phyloP scores from a whole-genome alignment of 2,797 vertebrate species.

The Myoxocephalus aenaeus region DNA sequence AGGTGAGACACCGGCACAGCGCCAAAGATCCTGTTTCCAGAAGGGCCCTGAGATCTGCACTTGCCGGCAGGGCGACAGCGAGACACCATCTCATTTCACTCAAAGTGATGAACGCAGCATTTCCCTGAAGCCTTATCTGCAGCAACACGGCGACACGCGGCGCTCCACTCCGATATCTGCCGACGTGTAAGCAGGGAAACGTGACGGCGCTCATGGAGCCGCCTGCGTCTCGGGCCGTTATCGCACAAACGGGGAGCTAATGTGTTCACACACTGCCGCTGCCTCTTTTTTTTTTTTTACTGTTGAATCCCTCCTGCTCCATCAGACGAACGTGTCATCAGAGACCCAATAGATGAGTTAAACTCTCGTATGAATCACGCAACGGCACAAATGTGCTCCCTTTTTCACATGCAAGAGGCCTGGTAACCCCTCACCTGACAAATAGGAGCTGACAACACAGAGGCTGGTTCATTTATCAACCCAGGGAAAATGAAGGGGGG shows the following conservation, averaged over 20 bases:
- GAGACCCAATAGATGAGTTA: constrained; percentile 43
- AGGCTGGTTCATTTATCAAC: constrained; percentile 66
- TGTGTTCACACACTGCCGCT: constrained; percentile 44
- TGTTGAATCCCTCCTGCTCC: background rate
- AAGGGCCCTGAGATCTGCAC: constrained; percentile 28
- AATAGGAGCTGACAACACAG: constrained; percentile 64
- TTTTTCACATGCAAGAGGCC: constrained; percentile 37
- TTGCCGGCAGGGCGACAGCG: constrained; percentile 43
- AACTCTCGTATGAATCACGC: constrained; percentile 45
- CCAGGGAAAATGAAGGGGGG: background rate
- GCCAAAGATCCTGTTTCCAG: constrained; percentile 9
- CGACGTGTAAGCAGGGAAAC: constrained; percentile 36
- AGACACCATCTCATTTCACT: constrained; percentile 55
- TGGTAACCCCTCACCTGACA: constrained; percentile 59
- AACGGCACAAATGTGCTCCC: constrained; percentile 22
- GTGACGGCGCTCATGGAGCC: constrained; percentile 32
- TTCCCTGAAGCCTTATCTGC: constrained; percentile 70
- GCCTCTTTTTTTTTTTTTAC: background rate
- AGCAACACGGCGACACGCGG: constrained; percentile 32
- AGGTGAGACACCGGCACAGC: constrained; percentile 12
- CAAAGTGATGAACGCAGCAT: constrained; percentile 65
- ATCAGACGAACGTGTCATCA: constrained; percentile 45
- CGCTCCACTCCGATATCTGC: constrained; percentile 52
- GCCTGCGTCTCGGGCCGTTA: constrained; percentile 27
- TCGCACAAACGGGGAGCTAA: constrained; percentile 47